Conservation (phyloP, 2,797 vertebrate species). For the Myiothlypis coronata region DNA sequence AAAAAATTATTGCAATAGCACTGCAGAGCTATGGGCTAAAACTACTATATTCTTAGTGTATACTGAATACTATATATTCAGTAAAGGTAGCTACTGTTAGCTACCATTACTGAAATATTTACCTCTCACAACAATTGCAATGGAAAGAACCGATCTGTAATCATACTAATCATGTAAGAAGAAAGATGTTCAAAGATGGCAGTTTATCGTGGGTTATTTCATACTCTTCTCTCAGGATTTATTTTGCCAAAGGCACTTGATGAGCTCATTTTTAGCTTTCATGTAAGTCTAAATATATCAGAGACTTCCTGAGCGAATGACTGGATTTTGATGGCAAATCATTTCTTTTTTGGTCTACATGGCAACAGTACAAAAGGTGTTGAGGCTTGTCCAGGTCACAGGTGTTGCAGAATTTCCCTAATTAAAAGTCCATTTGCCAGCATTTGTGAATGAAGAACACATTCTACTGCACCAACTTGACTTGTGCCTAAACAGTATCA, state of each 20-base stretch:
- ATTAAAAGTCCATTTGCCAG: slow-evolving; percentile 31
- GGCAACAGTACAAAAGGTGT: not conserved
- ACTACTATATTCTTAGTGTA: not conserved
- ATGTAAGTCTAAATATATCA: not conserved
- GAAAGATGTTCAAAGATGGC: not conserved
- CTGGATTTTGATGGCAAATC: not conserved
- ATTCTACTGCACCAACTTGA: not conserved
- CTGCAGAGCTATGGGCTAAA: not conserved
- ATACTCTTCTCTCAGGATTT: not conserved
- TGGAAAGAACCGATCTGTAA: not conserved
- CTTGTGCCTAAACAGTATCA: not conserved
- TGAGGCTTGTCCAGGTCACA: not conserved
- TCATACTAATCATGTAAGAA: not conserved
- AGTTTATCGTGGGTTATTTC: not conserved
- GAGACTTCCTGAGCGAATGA: not conserved
- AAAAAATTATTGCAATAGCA: not conserved
- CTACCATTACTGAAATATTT: not conserved
- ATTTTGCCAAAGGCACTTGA: not conserved
- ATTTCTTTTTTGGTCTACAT: not conserved
- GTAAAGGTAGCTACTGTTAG: not conserved
- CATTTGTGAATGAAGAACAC: not conserved
- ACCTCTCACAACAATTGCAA: not conserved
- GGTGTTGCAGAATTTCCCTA: slow-evolving; percentile 7
- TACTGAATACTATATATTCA: not conserved
- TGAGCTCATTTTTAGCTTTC: not conserved